Conservation (phyloP, 2,797 vertebrate genomes). For the Phrynocephalus forsythii region DNA sequence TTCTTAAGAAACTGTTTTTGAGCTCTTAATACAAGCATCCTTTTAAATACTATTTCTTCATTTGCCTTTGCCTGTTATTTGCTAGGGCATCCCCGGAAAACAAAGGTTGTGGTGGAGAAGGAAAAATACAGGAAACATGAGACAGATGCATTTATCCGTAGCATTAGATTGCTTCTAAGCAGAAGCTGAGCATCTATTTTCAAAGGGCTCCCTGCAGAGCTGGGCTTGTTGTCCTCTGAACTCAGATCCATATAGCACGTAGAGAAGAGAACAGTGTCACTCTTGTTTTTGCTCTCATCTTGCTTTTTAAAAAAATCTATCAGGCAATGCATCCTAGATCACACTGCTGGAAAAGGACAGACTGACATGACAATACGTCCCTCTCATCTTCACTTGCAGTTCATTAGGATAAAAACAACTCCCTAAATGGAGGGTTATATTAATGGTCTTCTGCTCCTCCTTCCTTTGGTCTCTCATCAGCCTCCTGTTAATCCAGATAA, state of each 20-base stretch:
- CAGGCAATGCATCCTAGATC: slow-evolving; percentile 19
- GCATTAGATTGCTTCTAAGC: slow-evolving; percentile 32
- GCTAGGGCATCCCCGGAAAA: background rate
- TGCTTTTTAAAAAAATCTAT: slow-evolving; percentile 17
- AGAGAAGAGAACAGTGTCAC: slow-evolving; percentile 29
- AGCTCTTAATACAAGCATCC: background rate
- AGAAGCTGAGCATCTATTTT: slow-evolving; percentile 51
- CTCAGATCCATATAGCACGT: slow-evolving; percentile 1
- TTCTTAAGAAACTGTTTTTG: background rate
- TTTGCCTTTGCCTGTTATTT: slow-evolving; percentile 25
- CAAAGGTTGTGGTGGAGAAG: background rate
- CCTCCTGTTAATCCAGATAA: slow-evolving; percentile 54
- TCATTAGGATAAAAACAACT: slow-evolving; percentile 15
- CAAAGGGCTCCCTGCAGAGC: slow-evolving; percentile 16
- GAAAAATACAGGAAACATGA: slow-evolving; percentile 1
- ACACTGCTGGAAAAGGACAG: slow-evolving; percentile 10
- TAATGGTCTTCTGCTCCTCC: slow-evolving; percentile 1
- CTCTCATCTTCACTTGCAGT: slow-evolving; percentile 22
- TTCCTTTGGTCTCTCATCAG: slow-evolving; percentile 40
- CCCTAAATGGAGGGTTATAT: slow-evolving; percentile 40
- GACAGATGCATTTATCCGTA: background rate
- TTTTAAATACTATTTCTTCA: background rate
- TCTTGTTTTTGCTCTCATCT: slow-evolving; percentile 41
- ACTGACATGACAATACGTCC: background rate
- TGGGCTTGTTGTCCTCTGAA: slow-evolving; percentile 24